These are phyloP conservation scores for Chloroceryle inda DNA, from an alignment of 2,797 vertebrate genomes.

Conservation along the genomic window DNA sequence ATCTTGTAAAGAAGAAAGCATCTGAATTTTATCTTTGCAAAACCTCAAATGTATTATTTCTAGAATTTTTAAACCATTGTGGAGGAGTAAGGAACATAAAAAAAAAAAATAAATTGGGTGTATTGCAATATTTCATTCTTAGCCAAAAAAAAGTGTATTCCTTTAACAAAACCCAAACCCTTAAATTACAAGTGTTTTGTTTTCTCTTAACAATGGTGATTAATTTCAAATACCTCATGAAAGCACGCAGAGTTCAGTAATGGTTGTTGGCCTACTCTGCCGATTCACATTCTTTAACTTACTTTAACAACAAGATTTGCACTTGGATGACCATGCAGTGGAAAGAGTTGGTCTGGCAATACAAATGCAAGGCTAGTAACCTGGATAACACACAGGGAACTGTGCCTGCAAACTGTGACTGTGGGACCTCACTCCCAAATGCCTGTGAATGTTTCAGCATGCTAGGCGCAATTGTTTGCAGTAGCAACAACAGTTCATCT, in stretches of 20 bases:
- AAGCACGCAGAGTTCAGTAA: not conserved
- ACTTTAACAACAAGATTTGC: not conserved
- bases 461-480: too few relatives aligned
- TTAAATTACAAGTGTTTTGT: not conserved
- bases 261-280: not conserved
- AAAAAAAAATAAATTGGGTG: not conserved
- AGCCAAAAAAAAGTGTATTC: not conserved
- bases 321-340: not conserved
- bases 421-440: too few relatives aligned
- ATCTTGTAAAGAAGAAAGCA: slow-evolving; percentile 21
- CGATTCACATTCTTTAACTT: not conserved
- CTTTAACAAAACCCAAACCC: not conserved
- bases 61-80: not conserved
- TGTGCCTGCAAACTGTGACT: not conserved
- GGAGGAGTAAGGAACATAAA: not conserved
- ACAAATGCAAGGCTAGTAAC: not conserved
- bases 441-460: too few relatives aligned
- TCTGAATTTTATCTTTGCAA: slow-evolving; percentile 18
- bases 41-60: not conserved
- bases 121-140: not conserved
- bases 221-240: not conserved
- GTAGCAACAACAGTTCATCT: not conserved
- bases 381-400: not conserved
- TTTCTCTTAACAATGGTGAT: not conserved
- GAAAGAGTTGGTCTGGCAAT: not conserved